These are phyloP conservation scores for Drosophila rellima DNA, from an alignment of 2,888 invertebrate species.

Conservation along the genomic window DNA sequence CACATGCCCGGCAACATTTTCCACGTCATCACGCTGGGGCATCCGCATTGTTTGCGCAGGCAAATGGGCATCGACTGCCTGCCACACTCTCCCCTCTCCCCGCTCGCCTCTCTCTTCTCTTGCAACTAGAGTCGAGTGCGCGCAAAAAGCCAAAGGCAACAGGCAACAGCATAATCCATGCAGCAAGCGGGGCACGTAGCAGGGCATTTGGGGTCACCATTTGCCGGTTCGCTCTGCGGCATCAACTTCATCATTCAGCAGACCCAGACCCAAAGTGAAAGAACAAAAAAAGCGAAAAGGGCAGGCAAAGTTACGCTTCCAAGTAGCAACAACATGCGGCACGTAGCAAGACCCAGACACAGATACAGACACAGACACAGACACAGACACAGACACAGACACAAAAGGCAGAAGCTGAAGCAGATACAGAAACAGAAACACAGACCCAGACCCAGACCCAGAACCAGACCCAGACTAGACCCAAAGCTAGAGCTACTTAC, in stretches of 20 bases:
- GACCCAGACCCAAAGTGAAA: conserved; percentile 6
- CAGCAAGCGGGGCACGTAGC: conserved; percentile 55
- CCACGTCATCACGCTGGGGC: conserved; percentile 73
- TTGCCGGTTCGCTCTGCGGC: conserved; percentile 21
- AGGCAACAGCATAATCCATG: conserved; percentile 45
- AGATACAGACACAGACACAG: conserved; percentile 32
- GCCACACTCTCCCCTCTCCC: neutral
- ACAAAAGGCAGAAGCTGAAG: conserved; percentile 11
- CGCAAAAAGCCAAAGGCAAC: conserved; percentile 21
- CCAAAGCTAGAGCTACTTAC: conserved; percentile 45
- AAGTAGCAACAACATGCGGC: conserved; percentile 63
- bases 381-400: conserved; percentile 12
- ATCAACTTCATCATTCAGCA: conserved; percentile 35
- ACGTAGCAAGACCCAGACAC: conserved; percentile 60
- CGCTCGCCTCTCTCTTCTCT: neutral
- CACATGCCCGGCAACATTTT: conserved; percentile 57
- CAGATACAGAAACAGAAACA: neutral
- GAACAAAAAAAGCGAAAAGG: conserved; percentile 33
- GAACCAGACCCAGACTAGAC: conserved; percentile 17
- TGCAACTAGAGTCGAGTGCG: conserved; percentile 17
- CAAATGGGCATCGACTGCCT: conserved; percentile 40
- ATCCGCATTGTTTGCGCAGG: conserved; percentile 66
- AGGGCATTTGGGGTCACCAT: conserved; percentile 52
- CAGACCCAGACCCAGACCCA: conserved; percentile 10
- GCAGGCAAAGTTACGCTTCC: conserved; percentile 57